Conservation (phyloP, 2,113 vertebrate species). For the Anoura caudifer region DNA sequence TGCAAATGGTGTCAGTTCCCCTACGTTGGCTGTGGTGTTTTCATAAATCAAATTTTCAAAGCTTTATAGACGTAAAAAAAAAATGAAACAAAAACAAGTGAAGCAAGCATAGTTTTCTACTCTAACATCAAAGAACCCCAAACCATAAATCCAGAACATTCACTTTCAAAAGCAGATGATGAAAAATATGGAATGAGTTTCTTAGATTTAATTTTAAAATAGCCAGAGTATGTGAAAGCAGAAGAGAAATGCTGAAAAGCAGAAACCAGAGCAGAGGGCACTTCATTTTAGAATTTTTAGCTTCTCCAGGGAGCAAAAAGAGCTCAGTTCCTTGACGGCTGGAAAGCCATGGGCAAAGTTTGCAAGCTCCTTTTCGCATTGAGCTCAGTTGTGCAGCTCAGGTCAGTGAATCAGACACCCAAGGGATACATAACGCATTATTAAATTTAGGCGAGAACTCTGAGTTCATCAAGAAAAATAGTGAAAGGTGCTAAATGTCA, state of each 20-base stretch:
- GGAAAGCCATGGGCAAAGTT: constrained; percentile 38
- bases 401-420: constrained; percentile 62
- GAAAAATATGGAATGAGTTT: constrained; percentile 78
- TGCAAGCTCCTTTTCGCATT: constrained; percentile 38
- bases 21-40: constrained; percentile 54
- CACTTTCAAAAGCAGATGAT: constrained; percentile 70
- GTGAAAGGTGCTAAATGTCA: constrained; percentile 52
- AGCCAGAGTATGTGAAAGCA: constrained; percentile 70
- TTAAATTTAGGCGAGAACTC: constrained; percentile 67
- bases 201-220: constrained; percentile 76
- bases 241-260: constrained; percentile 69
- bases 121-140: constrained; percentile 67
- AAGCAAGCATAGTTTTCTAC: constrained; percentile 64
- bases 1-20: constrained; percentile 64
- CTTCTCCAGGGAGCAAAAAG: constrained; percentile 64
- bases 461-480: constrained; percentile 68
- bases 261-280: constrained; percentile 67
- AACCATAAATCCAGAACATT: constrained; percentile 73
- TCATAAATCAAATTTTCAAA: constrained; percentile 77
- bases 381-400: constrained; percentile 38
- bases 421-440: constrained; percentile 57
- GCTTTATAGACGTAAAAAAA: constrained; percentile 54
- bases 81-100: constrained; percentile 63
- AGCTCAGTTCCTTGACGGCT: constrained; percentile 49
- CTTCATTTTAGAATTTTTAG: constrained; percentile 62